Percentiles rank a stretch among this genome's conserved stretches.
Evolutionary conservation across 1,140 invertebrate species (phyloP).

Genomic region (Brachionus rotundiformis): DNA sequence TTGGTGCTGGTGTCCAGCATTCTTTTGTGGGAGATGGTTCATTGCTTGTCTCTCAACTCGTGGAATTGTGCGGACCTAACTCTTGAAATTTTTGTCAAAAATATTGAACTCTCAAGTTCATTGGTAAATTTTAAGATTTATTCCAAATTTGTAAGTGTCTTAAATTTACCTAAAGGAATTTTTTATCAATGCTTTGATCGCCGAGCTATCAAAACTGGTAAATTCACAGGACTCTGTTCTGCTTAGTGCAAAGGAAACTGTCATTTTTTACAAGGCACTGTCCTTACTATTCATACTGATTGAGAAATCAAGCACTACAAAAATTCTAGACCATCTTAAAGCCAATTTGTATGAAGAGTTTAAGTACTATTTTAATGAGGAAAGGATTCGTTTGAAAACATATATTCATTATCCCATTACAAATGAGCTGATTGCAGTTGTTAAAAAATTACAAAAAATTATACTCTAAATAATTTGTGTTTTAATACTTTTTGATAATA

Average conservation of each 20-base stretch:
- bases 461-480: neutral
- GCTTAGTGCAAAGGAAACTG: constrained; percentile 24
- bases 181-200: neutral
- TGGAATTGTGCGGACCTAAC: constrained; percentile 18
- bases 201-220: neutral
- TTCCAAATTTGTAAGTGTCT: too few relatives aligned
- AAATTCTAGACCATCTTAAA: neutral
- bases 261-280: constrained; percentile 13
- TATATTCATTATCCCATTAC: constrained; percentile 36
- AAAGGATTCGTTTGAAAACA: neutral
- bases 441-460: neutral
- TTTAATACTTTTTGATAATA: neutral
- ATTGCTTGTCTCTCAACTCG: constrained; percentile 25
- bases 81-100: constrained; percentile 4
- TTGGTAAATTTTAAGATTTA: constrained; percentile 6
- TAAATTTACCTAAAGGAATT: constrained; percentile 26
- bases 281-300: neutral
- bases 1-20: neutral
- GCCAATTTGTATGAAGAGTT: constrained; percentile 41
- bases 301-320: constrained; percentile 29
- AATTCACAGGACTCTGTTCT: neutral
- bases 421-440: neutral
- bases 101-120: neutral
- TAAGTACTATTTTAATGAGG: constrained; percentile 46
- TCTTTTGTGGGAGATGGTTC: neutral